These are phyloP conservation scores for Sicus ferrugineus DNA, from an alignment of 2,888 invertebrate species.

Conservation along the genomic window DNA sequence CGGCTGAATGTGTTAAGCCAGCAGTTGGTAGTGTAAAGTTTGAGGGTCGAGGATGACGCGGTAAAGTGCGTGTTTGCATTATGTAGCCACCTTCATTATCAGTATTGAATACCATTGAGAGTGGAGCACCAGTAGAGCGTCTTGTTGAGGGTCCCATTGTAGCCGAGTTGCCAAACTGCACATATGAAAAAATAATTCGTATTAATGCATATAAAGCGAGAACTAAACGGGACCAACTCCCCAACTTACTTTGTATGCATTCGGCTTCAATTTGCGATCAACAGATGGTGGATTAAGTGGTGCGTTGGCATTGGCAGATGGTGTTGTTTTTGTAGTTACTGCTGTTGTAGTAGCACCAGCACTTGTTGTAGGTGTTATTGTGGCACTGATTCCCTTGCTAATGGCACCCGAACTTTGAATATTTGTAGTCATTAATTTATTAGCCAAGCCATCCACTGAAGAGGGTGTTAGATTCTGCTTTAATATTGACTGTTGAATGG, in stretches of 20 bases:
- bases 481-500: slow-evolving; percentile 36
- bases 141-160: slow-evolving; percentile 54
- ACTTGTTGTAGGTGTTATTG: slow-evolving; percentile 22
- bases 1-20: slow-evolving; percentile 19
- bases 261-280: slow-evolving; percentile 72
- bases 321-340: background rate
- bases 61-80: slow-evolving; percentile 60
- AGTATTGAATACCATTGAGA: slow-evolving; percentile 56
- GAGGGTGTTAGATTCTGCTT: slow-evolving; percentile 31
- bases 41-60: slow-evolving; percentile 53
- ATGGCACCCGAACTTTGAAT: slow-evolving; percentile 41
- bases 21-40: slow-evolving; percentile 34
- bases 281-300: slow-evolving; percentile 67
- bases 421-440: slow-evolving; percentile 46
- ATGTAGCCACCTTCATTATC: slow-evolving; percentile 49
- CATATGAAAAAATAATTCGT: slow-evolving; percentile 1
- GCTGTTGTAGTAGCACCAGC: background rate
- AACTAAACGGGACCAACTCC: background rate
- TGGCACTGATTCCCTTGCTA: slow-evolving; percentile 26
- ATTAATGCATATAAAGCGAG: background rate
- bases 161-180: slow-evolving; percentile 44
- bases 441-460: slow-evolving; percentile 47
- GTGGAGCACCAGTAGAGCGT: slow-evolving; percentile 55
- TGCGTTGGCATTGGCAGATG: slow-evolving; percentile 38
- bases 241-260: slow-evolving; percentile 64